Base-by-base conservation (phyloP, 2,888 invertebrate species). In the Microctonus aethiopoides region DNA sequence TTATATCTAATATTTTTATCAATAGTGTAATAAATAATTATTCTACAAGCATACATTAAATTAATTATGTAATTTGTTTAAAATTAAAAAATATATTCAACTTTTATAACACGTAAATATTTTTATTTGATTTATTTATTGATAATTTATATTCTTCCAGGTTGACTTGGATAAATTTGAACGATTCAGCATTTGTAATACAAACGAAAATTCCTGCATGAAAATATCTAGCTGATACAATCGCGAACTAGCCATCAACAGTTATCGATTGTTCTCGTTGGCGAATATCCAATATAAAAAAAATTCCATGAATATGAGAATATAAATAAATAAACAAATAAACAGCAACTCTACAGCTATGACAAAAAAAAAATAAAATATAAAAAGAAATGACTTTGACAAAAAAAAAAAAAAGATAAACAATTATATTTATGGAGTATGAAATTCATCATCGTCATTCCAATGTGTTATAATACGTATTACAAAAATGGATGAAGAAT, bases 251-350 rank as follows among this genome's bases (percentile, higher is more conserved):
- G 16, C 52, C 32, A 36, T 9, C 29, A 71, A 75, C 75, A 71
- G 75, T 72, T 74, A 72, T 69, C 16, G 52, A 72, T 65, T 68
- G 72, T 70, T 70, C 72, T 36, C 68, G 54, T 78, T 77, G 77
- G 76, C 75, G 24, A 56, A 57, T 59, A 65, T 77, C 77, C 76
- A 78, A 73, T 71, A 63, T 54, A 71, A 72, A 72, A 76, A 69
- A 64, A n/a, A n/a, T n/a, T 64, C 52, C 68, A 22, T 56, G 22
- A 41, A 16, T 68, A 61, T 63, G 36, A 59, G 52, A 36, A 39
- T 36, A 39, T 51, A 24, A 57, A 24, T 2, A n/a, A n/a, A n/a
- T n/a, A n/a, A n/a, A n/a, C n/a, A n/a, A n/a, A n/a, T n/a, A n/a
- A n/a, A n/a, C 24, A 46, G 13, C 39, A 64, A 26, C 36, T 56